Conservation (phyloP, 2,888 invertebrate species). For the Spisula subtruncata region DNA sequence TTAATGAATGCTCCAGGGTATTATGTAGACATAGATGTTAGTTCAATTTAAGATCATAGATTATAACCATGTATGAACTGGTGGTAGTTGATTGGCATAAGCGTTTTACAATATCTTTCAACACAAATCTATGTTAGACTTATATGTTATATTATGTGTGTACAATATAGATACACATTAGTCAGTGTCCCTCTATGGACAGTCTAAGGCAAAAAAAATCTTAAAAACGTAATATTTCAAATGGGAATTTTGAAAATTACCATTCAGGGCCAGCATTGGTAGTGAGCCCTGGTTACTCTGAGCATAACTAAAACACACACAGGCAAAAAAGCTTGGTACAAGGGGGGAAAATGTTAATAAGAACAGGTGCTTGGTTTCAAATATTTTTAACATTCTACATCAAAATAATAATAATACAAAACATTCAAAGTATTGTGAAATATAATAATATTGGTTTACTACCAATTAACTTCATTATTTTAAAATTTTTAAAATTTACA, state of each 20-base stretch:
- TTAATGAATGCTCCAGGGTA: no score
- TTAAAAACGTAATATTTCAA: not conserved
- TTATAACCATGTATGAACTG: not conserved
- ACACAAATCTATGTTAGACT: not conserved
- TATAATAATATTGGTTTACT: not conserved
- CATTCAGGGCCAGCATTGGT: constrained; percentile 26
- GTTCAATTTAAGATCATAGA: not conserved
- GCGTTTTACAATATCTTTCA: not conserved
- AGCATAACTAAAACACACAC: constrained; percentile 76
- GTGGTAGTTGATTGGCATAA: no score
- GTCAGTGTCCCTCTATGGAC: constrained; percentile 21
- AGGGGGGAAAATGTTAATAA: constrained; percentile 66
- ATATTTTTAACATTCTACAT: not conserved
- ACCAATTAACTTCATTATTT: not conserved
- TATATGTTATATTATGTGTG: not conserved
- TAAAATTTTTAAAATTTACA: not conserved
- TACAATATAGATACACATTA: constrained; percentile 17
- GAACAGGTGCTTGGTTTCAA: constrained; percentile 9
- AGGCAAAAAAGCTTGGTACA: constrained; percentile 78
- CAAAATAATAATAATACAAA: not conserved
- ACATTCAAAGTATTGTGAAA: not conserved
- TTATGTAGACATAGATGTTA: no score
- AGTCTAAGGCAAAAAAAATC: not conserved
- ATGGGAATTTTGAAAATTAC: not conserved
- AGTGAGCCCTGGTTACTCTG: constrained; percentile 64